Conservation (phyloP, 2,888 invertebrate genomes). For the Cephus sareptanus region DNA sequence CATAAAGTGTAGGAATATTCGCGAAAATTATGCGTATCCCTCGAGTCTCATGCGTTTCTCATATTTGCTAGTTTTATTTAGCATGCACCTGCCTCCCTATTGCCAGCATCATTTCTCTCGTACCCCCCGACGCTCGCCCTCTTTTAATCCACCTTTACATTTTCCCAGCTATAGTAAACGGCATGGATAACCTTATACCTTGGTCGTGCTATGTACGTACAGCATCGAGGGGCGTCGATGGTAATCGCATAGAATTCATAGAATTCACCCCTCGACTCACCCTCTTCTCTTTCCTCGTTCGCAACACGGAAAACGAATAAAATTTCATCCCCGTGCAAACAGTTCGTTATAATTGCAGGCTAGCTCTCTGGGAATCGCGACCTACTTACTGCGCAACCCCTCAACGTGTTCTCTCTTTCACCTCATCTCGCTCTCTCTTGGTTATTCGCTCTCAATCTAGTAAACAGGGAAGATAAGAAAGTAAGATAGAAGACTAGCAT, state of each 20-base stretch:
- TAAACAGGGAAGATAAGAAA: not conserved
- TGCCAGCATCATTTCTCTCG: not conserved
- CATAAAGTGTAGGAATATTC: not conserved
- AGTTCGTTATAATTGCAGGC: not conserved
- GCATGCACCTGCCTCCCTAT: not conserved
- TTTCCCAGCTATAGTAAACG: not conserved
- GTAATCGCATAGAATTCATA: not conserved
- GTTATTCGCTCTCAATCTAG: not conserved
- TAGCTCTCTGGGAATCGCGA: not conserved
- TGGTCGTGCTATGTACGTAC: not conserved
- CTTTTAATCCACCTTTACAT: not conserved
- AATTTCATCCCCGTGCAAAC: slow-evolving; percentile 5
- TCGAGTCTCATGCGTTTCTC: slow-evolving; percentile 29
- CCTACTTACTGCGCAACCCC: slow-evolving; percentile 1
- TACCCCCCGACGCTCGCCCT: not conserved
- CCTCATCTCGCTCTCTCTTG: not conserved
- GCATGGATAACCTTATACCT: not conserved
- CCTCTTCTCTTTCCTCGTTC: not conserved
- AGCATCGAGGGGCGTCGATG: slow-evolving; percentile 8
- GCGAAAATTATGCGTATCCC: slow-evolving; percentile 38
- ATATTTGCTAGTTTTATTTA: slow-evolving; percentile 43
- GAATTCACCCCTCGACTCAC: not conserved
- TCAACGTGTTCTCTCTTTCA: not conserved
- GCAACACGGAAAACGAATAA: not conserved
- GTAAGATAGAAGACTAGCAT: not conserved